Percentiles rank a stretch among this genome's conserved stretches.
Evolutionary conservation across 2,113 vertebrate species (phyloP).

Genomic region (Rhinoptilus africanus): DNA sequence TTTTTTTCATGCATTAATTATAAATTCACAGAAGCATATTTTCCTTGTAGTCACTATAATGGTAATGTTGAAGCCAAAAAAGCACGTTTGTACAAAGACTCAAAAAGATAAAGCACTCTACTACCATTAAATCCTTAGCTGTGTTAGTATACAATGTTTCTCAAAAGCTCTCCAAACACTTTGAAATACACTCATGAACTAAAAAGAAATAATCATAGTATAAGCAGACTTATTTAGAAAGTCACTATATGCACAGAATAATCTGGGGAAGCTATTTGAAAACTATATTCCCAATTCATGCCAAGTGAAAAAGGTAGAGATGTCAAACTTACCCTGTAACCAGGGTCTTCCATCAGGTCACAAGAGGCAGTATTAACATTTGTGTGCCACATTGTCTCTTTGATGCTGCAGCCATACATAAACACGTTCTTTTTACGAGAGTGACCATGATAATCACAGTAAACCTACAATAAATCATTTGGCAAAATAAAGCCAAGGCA

Average conservation of each 20-base stretch:
- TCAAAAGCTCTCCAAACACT: neutral
- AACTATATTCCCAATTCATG: neutral
- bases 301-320: neutral
- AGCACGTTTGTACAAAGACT: neutral
- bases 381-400: slow-evolving; percentile 95
- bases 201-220: neutral
- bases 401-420: slow-evolving; percentile 98
- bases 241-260: neutral
- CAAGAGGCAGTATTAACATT: slow-evolving; percentile 79
- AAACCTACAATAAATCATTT: slow-evolving; percentile 73
- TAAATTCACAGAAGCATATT: neutral
- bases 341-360: slow-evolving; percentile 88
- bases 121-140: neutral
- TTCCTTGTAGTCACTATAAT: neutral
- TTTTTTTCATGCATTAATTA: neutral
- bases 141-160: neutral
- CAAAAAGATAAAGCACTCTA: neutral
- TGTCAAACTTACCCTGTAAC: slow-evolving; percentile 83
- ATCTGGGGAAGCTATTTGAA: neutral
- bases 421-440: slow-evolving; percentile 99
- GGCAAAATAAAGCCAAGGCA: neutral
- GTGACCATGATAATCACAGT: slow-evolving; percentile 95
- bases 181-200: neutral
- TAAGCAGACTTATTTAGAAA: neutral
- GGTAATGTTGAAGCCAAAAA: neutral